Conservation (phyloP, 2,888 invertebrate genomes). For the Scelioninae gen. 2 region DNA sequence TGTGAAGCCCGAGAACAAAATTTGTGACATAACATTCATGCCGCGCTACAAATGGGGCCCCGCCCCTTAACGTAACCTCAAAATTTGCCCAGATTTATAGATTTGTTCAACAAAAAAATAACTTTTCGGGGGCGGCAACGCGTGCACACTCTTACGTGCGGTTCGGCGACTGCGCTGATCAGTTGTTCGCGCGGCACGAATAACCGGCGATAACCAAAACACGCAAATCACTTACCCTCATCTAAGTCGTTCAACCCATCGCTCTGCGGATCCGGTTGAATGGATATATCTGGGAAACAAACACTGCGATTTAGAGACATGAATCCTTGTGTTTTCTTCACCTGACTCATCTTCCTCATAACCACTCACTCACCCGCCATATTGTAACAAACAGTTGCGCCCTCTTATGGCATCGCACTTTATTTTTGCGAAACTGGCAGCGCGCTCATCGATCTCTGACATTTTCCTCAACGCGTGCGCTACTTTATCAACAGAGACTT, state of each 20-base stretch:
- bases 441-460: too few relatives aligned
- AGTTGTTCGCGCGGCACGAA: slow-evolving; percentile 58
- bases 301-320: slow-evolving; percentile 72
- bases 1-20: slow-evolving; percentile 33
- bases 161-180: slow-evolving; percentile 53
- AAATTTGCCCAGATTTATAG: slow-evolving; percentile 39
- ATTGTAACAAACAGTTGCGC: slow-evolving; percentile 74
- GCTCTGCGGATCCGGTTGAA: slow-evolving; percentile 67
- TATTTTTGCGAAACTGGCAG: slow-evolving; percentile 33
- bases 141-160: slow-evolving; percentile 14
- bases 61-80: slow-evolving; percentile 58
- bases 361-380: slow-evolving; percentile 75
- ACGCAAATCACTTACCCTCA: slow-evolving; percentile 70
- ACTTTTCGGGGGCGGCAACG: slow-evolving; percentile 58
- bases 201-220: slow-evolving; percentile 60
- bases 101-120: slow-evolving; percentile 22
- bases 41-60: slow-evolving; percentile 16
- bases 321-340: slow-evolving; percentile 71
- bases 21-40: slow-evolving; percentile 48
- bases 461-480: too few relatives aligned
- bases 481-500: too few relatives aligned
- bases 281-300: slow-evolving; percentile 75
- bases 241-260: slow-evolving; percentile 69
- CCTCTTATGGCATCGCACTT: slow-evolving; percentile 63
- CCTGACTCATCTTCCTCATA: slow-evolving; percentile 70